Evolutionary conservation across 2,113 vertebrate genomes (phyloP), one percentile per base, ranked within the genome.

Genomic region (Andinoacara biseriatus): DNA sequence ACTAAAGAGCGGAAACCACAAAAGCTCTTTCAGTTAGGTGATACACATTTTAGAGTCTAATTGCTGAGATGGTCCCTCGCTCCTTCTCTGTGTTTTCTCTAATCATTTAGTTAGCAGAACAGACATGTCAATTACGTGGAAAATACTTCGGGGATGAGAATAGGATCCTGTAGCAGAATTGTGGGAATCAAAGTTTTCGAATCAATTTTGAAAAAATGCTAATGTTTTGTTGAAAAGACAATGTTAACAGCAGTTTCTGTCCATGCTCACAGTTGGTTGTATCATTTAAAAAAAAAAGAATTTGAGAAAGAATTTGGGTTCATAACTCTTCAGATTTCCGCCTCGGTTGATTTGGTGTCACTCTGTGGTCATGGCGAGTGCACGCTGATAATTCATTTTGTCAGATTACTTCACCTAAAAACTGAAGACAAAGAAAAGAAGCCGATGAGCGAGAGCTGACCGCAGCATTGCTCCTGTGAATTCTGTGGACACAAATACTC

Each of bases 41-140:
- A 81, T 81, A 24, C 81, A 82, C 57, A 65, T 91, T 86, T 88
- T 91, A 92, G 88, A 89, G 91, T 80, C 57, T 83, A 90, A 92
- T 90, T 56, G 69, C 81, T 14, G 18, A 83, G 63, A 85, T 85
- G 80, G 49, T 35, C 61, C 60, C 58, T 69, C 69, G 57, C 14
- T 54, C 26, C 22, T 40, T 58, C 24, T 24, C 58, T 63, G 29
- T 58, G 84, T 89, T 72, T 54, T 72, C 82, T 83, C 40, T 67
- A 77, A 84, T 86, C 63, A 78, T 74, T 80, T 75, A 72, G 74
- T 86, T 62, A 77, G 80, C 77, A 87, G 87, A 86, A 84, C 83
- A 84, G 88, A 90, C 75, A 65, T 85, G 88, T 91, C 88, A 89
- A 89, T 92, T 90, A 89, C 26, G 54, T 13, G 33, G 14, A 33